A percentile compares a stretch with the other conserved stretches of the same genome.
Conservation (phyloP, 2,113 vertebrate genomes). For the Fregetta grallaria region DNA sequence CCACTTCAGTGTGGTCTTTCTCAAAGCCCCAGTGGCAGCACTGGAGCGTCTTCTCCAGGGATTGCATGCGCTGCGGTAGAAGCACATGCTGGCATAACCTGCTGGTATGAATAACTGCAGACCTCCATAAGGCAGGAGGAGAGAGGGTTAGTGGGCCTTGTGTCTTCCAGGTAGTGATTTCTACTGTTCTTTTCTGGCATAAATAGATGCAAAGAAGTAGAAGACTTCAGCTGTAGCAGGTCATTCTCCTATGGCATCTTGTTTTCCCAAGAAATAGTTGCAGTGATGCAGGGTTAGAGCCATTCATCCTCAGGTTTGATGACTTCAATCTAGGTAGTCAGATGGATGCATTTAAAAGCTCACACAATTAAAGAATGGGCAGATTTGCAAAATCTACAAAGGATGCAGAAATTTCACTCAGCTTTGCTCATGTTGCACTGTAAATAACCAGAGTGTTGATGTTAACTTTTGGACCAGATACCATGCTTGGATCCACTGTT, state of each 20-base stretch:
- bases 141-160: background rate
- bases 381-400: background rate
- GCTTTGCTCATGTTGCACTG: background rate
- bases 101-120: background rate
- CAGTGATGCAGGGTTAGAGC: background rate
- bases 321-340: background rate
- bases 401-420: background rate
- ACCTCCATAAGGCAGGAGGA: background rate
- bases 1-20: background rate
- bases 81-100: background rate
- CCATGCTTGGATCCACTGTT: background rate
- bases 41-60: background rate
- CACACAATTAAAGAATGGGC: background rate
- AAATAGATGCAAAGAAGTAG: background rate
- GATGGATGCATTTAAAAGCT: background rate
- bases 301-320: background rate
- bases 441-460: background rate
- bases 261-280: background rate
- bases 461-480: background rate
- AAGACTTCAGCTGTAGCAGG: background rate
- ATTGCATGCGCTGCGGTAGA: rapidly evolving
- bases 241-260: background rate
- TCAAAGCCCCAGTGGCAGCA: background rate
- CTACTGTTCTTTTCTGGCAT: background rate
- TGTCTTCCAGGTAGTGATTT: background rate